phyloP scores from a whole-genome alignment of 2,888 invertebrate species.

The Epistrophe eligans region DNA sequence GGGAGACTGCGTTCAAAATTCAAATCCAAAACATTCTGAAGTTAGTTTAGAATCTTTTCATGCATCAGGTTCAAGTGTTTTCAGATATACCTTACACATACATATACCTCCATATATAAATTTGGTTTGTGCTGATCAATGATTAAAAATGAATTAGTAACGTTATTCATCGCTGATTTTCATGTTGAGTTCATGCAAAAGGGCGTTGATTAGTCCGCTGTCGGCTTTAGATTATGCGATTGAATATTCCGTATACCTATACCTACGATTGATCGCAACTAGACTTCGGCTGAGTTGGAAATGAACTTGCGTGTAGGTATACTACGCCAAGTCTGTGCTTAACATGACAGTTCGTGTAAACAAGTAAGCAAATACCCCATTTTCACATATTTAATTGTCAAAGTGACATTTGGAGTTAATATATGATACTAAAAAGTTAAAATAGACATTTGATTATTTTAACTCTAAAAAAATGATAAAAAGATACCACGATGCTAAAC shows the following conservation, averaged over 20 bases:
- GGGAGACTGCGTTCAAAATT: slow-evolving; percentile 36
- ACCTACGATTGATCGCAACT: not conserved
- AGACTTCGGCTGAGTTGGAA: not conserved
- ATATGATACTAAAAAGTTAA: too few relatives aligned
- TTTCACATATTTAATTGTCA: too few relatives aligned
- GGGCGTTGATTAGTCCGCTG: slow-evolving; percentile 29
- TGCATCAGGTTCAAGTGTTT: slow-evolving; percentile 29
- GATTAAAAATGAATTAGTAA: slow-evolving; percentile 75
- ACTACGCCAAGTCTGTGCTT: too few relatives aligned
- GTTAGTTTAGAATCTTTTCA: slow-evolving; percentile 24
- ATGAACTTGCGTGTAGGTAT: too few relatives aligned
- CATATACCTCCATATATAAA: slow-evolving; percentile 4
- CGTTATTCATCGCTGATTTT: slow-evolving; percentile 39
- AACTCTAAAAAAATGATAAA: too few relatives aligned
- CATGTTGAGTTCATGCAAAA: slow-evolving; percentile 10
- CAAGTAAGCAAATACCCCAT: too few relatives aligned
- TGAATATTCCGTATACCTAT: not conserved
- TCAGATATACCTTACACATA: not conserved
- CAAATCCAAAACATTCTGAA: not conserved
- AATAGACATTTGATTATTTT: too few relatives aligned
- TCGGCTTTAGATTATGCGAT: slow-evolving; percentile 21
- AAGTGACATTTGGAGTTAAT: too few relatives aligned
- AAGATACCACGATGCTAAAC: too few relatives aligned
- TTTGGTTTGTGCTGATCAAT: slow-evolving; percentile 66
- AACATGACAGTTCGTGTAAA: too few relatives aligned